A percentile compares a stretch with the other conserved stretches of the same genome.
These are phyloP conservation scores for Temnothorax curvispinosus DNA, from an alignment of 1,140 invertebrate genomes.

Conservation along the genomic window DNA sequence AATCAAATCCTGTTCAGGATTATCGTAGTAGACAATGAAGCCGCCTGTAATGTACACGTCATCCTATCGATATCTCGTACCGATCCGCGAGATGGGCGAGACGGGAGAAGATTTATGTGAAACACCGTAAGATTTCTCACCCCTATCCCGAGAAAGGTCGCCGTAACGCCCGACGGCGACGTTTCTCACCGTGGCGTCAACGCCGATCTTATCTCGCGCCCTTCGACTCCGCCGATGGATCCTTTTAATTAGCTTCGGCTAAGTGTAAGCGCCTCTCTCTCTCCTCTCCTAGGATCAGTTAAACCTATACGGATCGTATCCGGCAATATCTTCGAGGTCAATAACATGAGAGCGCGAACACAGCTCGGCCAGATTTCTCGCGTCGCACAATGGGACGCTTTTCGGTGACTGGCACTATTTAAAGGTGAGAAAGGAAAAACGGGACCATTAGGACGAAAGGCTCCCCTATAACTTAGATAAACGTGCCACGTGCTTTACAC, in stretches of 20 bases:
- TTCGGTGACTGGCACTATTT: slow-evolving; percentile 52
- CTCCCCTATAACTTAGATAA: slow-evolving; percentile 40
- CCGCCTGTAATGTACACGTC: not conserved
- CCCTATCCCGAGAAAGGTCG: slow-evolving; percentile 67
- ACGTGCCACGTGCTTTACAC: not conserved
- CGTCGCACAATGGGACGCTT: slow-evolving; percentile 6
- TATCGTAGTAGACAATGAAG: not conserved
- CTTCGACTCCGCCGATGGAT: slow-evolving; percentile 74
- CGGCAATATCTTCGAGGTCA: slow-evolving; percentile 65
- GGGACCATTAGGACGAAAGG: slow-evolving; percentile 22
- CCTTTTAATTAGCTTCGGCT: slow-evolving; percentile 82
- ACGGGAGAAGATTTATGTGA: slow-evolving; percentile 22
- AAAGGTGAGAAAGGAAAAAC: slow-evolving; percentile 13
- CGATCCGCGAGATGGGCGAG: slow-evolving; percentile 36
- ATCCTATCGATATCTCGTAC: slow-evolving; percentile 23
- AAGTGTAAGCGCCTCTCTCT: slow-evolving; percentile 58
- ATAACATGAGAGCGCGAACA: slow-evolving; percentile 54
- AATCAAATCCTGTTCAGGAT: not conserved
- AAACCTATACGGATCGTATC: slow-evolving; percentile 42
- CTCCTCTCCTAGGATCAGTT: slow-evolving; percentile 41
- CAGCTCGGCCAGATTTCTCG: slow-evolving; percentile 61
- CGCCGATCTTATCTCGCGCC: slow-evolving; percentile 81
- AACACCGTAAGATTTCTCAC: slow-evolving; percentile 73
- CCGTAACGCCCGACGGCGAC: slow-evolving; percentile 69
- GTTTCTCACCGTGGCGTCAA: slow-evolving; percentile 79